These are phyloP conservation scores for Anoplius nigerrimus DNA, from an alignment of 2,888 invertebrate species.

Conservation along the genomic window DNA sequence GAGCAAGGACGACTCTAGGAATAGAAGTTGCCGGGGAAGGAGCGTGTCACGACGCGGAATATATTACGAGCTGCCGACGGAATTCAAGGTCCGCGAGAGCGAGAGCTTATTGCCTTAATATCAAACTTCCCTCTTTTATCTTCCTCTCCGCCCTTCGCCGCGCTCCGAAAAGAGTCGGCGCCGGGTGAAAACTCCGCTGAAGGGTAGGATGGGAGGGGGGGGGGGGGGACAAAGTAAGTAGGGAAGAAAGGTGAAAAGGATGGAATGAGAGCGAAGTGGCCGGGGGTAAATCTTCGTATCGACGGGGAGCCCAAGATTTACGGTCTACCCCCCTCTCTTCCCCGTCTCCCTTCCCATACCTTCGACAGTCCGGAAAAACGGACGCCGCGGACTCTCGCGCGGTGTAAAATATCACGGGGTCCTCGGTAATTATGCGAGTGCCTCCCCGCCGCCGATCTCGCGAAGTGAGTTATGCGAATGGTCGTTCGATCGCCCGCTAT, in stretches of 20 bases:
- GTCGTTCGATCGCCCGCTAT: too few relatives aligned
- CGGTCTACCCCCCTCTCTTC: slow-evolving; percentile 28
- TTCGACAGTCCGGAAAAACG: background rate
- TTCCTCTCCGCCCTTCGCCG: slow-evolving; percentile 21
- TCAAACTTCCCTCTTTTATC: slow-evolving; percentile 59
- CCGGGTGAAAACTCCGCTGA: too few relatives aligned
- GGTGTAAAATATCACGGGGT: too few relatives aligned
- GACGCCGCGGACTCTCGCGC: background rate
- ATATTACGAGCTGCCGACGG: slow-evolving; percentile 34
- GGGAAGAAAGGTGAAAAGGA: background rate
- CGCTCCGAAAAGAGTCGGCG: too few relatives aligned
- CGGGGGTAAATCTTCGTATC: slow-evolving; percentile 9
- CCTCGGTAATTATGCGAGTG: too few relatives aligned
- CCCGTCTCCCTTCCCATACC: too few relatives aligned
- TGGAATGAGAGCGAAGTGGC: too few relatives aligned
- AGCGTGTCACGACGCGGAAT: slow-evolving; percentile 30
- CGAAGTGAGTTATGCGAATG: too few relatives aligned
- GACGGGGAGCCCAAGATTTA: slow-evolving; percentile 38
- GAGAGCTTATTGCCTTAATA: slow-evolving; percentile 63
- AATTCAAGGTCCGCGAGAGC: slow-evolving; percentile 47
- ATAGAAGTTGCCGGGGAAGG: background rate
- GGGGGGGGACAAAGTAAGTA: background rate
- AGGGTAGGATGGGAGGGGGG: slow-evolving; percentile 12
- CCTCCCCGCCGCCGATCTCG: too few relatives aligned
- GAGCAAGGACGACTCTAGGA: too few relatives aligned